A percentile compares a stretch with the other conserved stretches of the same genome.
Conservation (phyloP, 2,797 vertebrate genomes). For the Podarcis siculus region DNA sequence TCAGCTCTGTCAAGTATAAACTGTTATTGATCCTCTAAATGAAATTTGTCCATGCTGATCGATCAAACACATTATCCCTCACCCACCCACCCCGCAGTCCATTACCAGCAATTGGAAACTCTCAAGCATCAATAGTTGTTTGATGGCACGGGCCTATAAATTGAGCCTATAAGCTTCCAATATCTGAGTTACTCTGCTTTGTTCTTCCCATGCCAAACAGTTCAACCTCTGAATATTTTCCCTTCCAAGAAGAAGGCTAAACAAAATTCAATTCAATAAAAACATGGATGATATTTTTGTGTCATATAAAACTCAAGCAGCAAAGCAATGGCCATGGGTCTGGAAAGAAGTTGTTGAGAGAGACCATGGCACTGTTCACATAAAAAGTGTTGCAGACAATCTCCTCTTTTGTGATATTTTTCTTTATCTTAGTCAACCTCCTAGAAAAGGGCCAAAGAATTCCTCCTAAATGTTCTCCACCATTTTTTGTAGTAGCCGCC, state of each 20-base stretch:
- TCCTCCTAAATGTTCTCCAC: too few relatives aligned
- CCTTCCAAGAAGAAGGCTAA: constrained; percentile 48
- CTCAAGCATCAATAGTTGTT: constrained; percentile 88
- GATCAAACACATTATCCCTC: constrained; percentile 99
- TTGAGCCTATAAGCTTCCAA: constrained; percentile 74
- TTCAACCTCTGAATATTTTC: constrained; percentile 4
- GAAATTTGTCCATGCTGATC: constrained; percentile 99
- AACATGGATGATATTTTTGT: constrained; percentile 10
- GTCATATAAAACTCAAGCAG: neutral
- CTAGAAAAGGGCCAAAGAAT: too few relatives aligned
- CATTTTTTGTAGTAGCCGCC: too few relatives aligned
- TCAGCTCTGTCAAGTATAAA: constrained; percentile 96
- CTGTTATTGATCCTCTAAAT: constrained; percentile 99
- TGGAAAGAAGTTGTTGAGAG: neutral
- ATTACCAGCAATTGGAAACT: constrained; percentile 95
- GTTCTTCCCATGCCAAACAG: constrained; percentile 39
- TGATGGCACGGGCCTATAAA: constrained; percentile 83
- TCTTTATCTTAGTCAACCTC: too few relatives aligned
- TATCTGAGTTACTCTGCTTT: constrained; percentile 45
- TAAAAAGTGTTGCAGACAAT: neutral
- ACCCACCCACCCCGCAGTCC: constrained; percentile 84
- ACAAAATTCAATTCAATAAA: constrained; percentile 51
- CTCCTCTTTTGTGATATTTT: neutral
- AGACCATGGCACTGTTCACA: neutral
- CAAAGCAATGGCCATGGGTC: fast-evolving